A percentile compares a stretch with the other conserved stretches of the same genome.
These are phyloP conservation scores for Brenthis hecate DNA, from an alignment of 2,888 invertebrate genomes.

Conservation along the genomic window DNA sequence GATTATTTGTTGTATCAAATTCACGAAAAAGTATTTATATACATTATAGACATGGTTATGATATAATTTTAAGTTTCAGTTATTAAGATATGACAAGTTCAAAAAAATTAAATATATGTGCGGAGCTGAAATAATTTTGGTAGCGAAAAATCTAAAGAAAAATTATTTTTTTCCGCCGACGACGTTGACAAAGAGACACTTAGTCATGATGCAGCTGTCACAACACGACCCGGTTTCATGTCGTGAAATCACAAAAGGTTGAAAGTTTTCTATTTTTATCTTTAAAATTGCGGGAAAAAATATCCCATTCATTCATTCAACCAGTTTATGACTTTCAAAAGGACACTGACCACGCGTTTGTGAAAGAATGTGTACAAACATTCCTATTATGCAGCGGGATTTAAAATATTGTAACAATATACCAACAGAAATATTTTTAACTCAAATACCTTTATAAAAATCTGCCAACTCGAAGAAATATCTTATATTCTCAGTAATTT, in stretches of 20 bases:
- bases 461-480: too few species aligned
- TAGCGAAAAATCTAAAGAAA: constrained; percentile 21
- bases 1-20: too few species aligned
- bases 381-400: not conserved
- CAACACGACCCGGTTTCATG: constrained; percentile 34
- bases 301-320: not conserved
- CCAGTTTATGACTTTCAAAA: constrained; percentile 1
- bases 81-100: not conserved
- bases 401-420: not conserved
- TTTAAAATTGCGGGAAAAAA: constrained; percentile 19
- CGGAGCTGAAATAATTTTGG: not conserved
- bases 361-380: not conserved
- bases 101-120: not conserved
- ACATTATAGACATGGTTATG: too few species aligned
- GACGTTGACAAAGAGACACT: constrained; percentile 43
- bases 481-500: too few species aligned
- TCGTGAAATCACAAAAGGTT: constrained; percentile 33
- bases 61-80: too few species aligned
- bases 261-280: constrained; percentile 30
- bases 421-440: too few species aligned
- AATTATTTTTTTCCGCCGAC: constrained; percentile 37
- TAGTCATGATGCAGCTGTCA: constrained; percentile 39
- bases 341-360: constrained; percentile 4
- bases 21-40: too few species aligned
- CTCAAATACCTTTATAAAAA: too few species aligned